Conservation (phyloP, 2,888 invertebrate species). For the Erebia aethiops region DNA sequence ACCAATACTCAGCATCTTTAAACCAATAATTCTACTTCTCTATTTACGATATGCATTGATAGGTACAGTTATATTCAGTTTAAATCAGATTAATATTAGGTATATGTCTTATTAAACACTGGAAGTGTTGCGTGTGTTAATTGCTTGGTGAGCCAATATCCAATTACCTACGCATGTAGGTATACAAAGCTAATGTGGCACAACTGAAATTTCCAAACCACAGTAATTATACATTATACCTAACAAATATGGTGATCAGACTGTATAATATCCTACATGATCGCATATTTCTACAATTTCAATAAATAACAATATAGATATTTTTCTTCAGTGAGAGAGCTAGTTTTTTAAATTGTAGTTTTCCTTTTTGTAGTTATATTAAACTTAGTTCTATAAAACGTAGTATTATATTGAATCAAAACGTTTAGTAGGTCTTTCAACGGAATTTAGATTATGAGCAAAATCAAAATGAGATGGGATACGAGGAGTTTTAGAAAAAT, state of each 20-base stretch:
- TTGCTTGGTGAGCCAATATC: conserved; percentile 1
- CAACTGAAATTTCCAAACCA: background rate
- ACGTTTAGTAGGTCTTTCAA: too few species aligned
- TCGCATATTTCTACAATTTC: too few species aligned
- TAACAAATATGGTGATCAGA: background rate
- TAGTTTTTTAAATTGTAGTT: too few species aligned
- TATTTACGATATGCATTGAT: background rate
- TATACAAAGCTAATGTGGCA: conserved; percentile 2
- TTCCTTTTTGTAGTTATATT: too few species aligned
- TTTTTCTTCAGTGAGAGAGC: too few species aligned
- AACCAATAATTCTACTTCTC: background rate
- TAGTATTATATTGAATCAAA: too few species aligned
- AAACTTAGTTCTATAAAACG: too few species aligned
- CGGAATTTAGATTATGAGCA: too few species aligned
- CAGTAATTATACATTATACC: background rate
- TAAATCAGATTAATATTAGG: background rate
- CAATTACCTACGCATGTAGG: background rate
- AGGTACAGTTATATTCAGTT: background rate
- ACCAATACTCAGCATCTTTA: too few species aligned
- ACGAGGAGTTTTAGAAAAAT: too few species aligned
- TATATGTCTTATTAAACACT: conserved; percentile 10
- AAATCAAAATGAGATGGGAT: too few species aligned
- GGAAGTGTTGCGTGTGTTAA: conserved; percentile 10
- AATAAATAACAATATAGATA: too few species aligned
- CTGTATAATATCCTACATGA: background rate